A percentile compares a stretch with the other conserved stretches of the same genome.
Evolutionary conservation across 2,888 invertebrate genomes (phyloP).

Genomic region (Oeneis ivallda): DNA sequence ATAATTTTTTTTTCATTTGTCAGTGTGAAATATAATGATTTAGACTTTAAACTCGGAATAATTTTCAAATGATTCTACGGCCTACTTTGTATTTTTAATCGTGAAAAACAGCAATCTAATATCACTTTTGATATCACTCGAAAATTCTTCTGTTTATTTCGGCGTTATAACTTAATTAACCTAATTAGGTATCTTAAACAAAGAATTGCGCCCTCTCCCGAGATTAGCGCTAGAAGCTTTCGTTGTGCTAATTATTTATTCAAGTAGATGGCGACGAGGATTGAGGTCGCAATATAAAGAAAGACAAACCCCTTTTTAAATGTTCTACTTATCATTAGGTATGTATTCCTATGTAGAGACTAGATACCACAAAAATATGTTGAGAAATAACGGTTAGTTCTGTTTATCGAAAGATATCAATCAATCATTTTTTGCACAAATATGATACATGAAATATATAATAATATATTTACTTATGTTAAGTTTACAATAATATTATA

Average conservation of each 20-base stretch:
- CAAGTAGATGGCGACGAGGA: constrained; percentile 8
- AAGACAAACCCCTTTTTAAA: constrained; percentile 7
- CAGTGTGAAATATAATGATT: too few relatives aligned
- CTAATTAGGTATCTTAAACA: constrained; percentile 13
- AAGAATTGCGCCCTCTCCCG: constrained; percentile 15
- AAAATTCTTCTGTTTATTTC: constrained; percentile 1
- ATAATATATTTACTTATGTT: too few relatives aligned
- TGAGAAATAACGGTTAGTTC: neutral
- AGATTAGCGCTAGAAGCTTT: constrained; percentile 11
- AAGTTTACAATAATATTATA: too few relatives aligned
- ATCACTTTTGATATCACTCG: neutral
- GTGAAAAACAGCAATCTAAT: too few relatives aligned
- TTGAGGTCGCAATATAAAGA: neutral
- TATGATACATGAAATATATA: too few relatives aligned
- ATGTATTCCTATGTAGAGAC: neutral
- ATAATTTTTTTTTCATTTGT: too few relatives aligned
- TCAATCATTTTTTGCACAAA: too few relatives aligned
- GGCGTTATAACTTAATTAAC: constrained; percentile 14
- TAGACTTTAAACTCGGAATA: too few relatives aligned
- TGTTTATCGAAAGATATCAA: too few relatives aligned
- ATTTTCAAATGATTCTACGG: too few relatives aligned
- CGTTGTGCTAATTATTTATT: constrained; percentile 9
- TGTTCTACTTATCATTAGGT: neutral
- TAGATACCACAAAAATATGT: too few relatives aligned
- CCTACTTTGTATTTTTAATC: too few relatives aligned